Base-by-base conservation (phyloP, 2,113 vertebrate species). In the Galemys pyrenaicus region DNA sequence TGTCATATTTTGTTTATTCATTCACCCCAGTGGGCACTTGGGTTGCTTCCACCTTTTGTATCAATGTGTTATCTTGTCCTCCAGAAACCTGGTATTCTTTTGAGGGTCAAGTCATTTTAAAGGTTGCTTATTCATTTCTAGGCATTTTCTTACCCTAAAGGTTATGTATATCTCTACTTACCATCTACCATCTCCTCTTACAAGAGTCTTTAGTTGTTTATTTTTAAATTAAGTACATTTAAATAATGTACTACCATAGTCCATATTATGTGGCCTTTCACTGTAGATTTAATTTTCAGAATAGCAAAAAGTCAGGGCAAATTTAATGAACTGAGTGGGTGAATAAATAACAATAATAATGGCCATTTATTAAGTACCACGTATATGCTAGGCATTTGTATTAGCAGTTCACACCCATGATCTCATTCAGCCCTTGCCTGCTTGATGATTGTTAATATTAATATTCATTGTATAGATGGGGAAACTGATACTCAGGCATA, bases 71-170 rank as follows among this genome's bases (percentile, higher is more conserved):
- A 10, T 70, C 26, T 24, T 10, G 3, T 5, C 9, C 35, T 4
- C 16, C 3, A 64, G 88, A 75, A 75, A 71, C 1, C 56, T 80
- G 49, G 64, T 85, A 62, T 56, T 90, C 26, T 79, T 16, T 28
- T 92, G 54, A 94, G 19, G n/a, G 24, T 84, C 24, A 84, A 75
- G 71, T 20, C 64, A 35, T 87, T 94, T 65, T 30, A 89, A 89
- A 9, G 73, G 30, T 92, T 62, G 2, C 5, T 85, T 67, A 96
- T 62, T 62, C 67, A 87, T 92, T 68, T 80, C 64, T 79, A 64
- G 82, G 32, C 22, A 46, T 91, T 87, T 93, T 77, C 68, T 62
- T n/a, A 56, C 32, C 54, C 35, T 46, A 83, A 83, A 79, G 32
- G 56, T 94, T 54, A 58, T 67, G 28, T 74, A 19, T 17, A 7